Base-by-base conservation (phyloP, 2,113 vertebrate species). In the Pachypanchax playfairii region DNA sequence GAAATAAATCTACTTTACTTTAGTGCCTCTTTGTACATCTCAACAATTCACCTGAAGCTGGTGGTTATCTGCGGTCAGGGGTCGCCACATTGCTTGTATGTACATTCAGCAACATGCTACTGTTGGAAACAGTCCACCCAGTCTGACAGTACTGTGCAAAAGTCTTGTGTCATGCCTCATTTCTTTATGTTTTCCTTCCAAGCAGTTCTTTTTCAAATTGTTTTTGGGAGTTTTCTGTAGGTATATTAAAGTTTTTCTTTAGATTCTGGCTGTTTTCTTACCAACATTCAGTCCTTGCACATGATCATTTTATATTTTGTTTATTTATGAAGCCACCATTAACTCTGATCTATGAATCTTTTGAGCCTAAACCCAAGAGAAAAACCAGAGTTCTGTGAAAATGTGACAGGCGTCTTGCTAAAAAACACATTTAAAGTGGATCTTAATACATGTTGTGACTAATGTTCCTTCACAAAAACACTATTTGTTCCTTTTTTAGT, bases 1-100 rank as follows among this genome's bases (percentile, higher is more conserved):
- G 70, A 73, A 48, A 87, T 88, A 85, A 87, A 89, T 89, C 85
- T 80, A 51, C 65, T 57, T 77, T 68, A 48, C 64, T 71, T 25
- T 35, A 35, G 55, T 12, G 73, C 72, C 65, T 60, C 64, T 54
- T 75, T 74, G 85, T 63, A 69, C 54, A 71, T 68, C 69, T 65
- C n/a, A 9, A 58, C 62, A 71, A 39, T 24, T 38, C 26, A 46
- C 48, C 15, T 10, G 36, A 62, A 73, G 38, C 67, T 55, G 71
- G 49, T 4, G 42, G 55, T 66, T 73, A 70, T 54, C 39, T 3
- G n/a, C 68, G 65, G 79, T 88, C 79, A 74, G 70, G 69, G 70
- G 68, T 57, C 14, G 22, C 20, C 1, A n/a, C 4, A 14, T 60
- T 57, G 77, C 18, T 6, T 64, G 70, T 76, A n/a, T 59, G 25